These are phyloP conservation scores for Butastur rufipennis DNA, from an alignment of 2,113 vertebrate genomes.

Conservation along the genomic window DNA sequence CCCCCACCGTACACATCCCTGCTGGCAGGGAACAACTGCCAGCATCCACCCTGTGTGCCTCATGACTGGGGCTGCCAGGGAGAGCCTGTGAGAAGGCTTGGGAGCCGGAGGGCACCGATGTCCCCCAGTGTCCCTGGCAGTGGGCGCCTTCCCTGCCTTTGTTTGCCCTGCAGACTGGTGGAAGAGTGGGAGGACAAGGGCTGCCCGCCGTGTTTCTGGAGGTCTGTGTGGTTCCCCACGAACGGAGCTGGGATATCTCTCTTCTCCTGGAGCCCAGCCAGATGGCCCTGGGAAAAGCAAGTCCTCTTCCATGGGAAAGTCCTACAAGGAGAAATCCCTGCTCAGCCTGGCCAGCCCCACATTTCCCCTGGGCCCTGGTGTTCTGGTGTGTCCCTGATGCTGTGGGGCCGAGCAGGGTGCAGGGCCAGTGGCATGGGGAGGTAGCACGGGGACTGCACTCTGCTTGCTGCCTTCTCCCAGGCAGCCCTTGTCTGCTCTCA, in stretches of 20 bases:
- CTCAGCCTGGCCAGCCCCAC: background rate
- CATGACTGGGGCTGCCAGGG: rapidly evolving
- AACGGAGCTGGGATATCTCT: background rate
- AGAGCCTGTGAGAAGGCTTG: rapidly evolving
- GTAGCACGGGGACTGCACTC: background rate
- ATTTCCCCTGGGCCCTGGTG: background rate
- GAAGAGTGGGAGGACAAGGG: background rate
- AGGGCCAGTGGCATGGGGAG: background rate
- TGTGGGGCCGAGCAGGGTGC: background rate
- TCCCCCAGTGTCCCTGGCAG: background rate
- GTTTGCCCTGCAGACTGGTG: background rate
- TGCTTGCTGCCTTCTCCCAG: background rate
- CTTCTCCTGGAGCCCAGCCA: constrained; percentile 34
- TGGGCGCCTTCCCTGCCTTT: background rate
- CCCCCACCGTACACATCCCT: background rate
- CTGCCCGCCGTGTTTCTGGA: background rate
- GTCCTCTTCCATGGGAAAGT: constrained; percentile 51
- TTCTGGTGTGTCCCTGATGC: background rate
- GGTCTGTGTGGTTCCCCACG: background rate
- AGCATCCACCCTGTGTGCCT: rapidly evolving
- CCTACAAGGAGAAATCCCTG: constrained; percentile 12
- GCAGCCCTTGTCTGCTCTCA: rapidly evolving
- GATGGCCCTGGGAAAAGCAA: constrained; percentile 47
- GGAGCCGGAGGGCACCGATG: background rate
- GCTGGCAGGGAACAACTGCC: background rate